Evolutionary conservation across 37 sponge, comb jelly and placozoan species (phyloP).

Genomic region (Theonella swinhoei): DNA sequence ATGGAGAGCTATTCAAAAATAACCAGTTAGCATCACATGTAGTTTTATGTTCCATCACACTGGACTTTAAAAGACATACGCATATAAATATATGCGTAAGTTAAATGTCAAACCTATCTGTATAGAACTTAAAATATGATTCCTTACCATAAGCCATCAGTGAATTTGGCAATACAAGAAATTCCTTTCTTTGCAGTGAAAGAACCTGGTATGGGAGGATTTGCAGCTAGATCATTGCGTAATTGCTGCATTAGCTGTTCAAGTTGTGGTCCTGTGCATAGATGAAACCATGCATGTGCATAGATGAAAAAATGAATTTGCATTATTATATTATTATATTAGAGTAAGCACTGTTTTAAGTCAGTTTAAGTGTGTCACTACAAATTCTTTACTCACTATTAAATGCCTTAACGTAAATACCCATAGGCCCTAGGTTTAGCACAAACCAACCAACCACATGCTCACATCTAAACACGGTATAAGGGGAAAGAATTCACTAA

Average conservation of each 20-base stretch:
- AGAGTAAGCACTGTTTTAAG: too few species aligned
- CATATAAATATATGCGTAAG: background rate
- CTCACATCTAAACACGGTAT: too few species aligned
- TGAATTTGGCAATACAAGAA: conserved; percentile 79
- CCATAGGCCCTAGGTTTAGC: too few species aligned
- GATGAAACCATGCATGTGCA: background rate
- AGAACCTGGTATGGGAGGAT: conserved; percentile 87
- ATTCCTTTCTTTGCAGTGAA: conserved; percentile 74
- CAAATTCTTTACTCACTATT: too few species aligned
- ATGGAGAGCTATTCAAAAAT: too few species aligned
- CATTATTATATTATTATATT: too few species aligned
- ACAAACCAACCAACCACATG: too few species aligned
- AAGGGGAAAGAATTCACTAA: too few species aligned
- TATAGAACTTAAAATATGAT: background rate
- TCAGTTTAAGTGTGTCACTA: too few species aligned
- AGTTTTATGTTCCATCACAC: too few species aligned
- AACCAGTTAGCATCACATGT: too few species aligned
- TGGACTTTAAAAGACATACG: background rate
- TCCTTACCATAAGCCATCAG: conserved; percentile 80
- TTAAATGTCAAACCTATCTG: background rate
- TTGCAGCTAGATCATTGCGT: conserved; percentile 66
- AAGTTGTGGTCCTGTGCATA: conserved; percentile 58
- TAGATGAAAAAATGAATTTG: background rate
- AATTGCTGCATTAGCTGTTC: conserved; percentile 81
- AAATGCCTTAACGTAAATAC: too few species aligned